These are phyloP conservation scores for Callitettix versicolor DNA, from an alignment of 1,140 invertebrate species.

Conservation along the genomic window DNA sequence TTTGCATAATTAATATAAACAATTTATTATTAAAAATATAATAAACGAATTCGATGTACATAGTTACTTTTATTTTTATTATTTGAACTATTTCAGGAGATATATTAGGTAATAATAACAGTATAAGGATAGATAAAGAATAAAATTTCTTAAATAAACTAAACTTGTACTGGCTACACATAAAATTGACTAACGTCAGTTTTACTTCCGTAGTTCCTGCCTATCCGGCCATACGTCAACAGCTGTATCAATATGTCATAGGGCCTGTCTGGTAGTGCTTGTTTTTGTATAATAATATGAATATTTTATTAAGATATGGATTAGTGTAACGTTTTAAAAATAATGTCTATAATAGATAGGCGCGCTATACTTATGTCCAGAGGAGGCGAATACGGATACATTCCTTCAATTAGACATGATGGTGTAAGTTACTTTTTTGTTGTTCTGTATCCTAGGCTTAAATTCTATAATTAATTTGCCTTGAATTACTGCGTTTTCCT, in stretches of 20 bases:
- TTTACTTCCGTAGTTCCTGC: too few species aligned
- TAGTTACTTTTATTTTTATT: too few species aligned
- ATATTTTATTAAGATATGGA: constrained; percentile 6
- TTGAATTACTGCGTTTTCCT: background rate
- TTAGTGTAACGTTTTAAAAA: constrained; percentile 1
- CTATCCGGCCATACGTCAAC: constrained; percentile 7
- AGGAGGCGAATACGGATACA: constrained; percentile 27
- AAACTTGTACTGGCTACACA: too few species aligned
- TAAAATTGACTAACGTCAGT: too few species aligned
- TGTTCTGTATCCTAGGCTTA: background rate
- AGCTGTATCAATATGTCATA: constrained; percentile 9
- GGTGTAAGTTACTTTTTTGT: constrained; percentile 27
- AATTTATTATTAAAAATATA: too few species aligned
- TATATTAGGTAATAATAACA: too few species aligned
- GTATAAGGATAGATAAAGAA: too few species aligned
- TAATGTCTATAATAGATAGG: constrained; percentile 16
- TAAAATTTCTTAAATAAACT: too few species aligned
- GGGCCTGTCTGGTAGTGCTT: background rate
- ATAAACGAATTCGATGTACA: too few species aligned
- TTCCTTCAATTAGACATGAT: constrained; percentile 28
- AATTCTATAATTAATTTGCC: background rate
- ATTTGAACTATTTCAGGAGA: too few species aligned
- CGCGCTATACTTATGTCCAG: constrained; percentile 23
- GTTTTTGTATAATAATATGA: background rate
- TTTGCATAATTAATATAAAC: too few species aligned